phyloP scores from a whole-genome alignment of 2,113 vertebrate species.

The Salvelinus alpinus region DNA sequence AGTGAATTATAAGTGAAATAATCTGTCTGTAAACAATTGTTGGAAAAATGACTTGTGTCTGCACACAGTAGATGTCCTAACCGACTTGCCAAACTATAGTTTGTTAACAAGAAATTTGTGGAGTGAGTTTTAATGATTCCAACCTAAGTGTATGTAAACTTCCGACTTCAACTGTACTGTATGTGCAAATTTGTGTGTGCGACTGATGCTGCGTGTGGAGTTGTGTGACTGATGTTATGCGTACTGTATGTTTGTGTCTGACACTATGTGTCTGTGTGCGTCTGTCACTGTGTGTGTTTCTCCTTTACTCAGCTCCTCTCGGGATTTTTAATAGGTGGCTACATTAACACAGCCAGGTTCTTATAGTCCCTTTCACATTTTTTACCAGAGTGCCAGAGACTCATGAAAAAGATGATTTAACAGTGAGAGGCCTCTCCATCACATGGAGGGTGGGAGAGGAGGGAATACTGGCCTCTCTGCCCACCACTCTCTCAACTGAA shows the following conservation, averaged over 20 bases:
- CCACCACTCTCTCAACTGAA: slow-evolving; percentile 2
- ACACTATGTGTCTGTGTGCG: background rate
- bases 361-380: slow-evolving; percentile 54
- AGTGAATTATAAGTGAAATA: no score
- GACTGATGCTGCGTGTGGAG: background rate
- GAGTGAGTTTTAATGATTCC: no score
- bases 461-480: background rate
- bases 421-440: slow-evolving; percentile 58
- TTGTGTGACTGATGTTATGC: background rate
- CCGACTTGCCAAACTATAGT: no score
- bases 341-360: slow-evolving; percentile 56
- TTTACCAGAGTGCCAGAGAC: slow-evolving; percentile 44
- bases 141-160: no score
- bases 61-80: no score
- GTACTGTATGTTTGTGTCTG: background rate
- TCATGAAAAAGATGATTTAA: slow-evolving; percentile 67
- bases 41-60: no score
- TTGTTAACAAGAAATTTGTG: no score
- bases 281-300: slow-evolving; percentile 18
- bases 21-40: no score
- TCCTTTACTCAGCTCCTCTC: slow-evolving; percentile 42
- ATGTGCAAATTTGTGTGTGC: background rate
- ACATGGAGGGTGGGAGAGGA: slow-evolving; percentile 44
- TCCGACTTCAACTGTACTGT: no score
- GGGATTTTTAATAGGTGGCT: slow-evolving; percentile 59